Evolutionary conservation across 2,888 invertebrate genomes (phyloP).

Genomic region (Timema podura): DNA sequence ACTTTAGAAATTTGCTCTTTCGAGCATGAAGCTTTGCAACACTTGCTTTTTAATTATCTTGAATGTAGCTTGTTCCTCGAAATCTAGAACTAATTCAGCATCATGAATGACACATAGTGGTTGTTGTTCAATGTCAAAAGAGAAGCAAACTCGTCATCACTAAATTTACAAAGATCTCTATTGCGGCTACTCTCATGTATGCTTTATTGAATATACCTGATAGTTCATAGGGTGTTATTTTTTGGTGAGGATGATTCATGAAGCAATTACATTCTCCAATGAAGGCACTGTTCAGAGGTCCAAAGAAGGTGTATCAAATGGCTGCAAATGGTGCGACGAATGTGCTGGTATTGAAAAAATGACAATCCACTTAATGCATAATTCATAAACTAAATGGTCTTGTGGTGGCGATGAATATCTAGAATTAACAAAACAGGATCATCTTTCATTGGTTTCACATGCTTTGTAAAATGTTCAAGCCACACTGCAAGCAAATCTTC

Average conservation of each 20-base stretch:
- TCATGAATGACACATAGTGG: too few species aligned
- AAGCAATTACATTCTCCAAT: constrained; percentile 17
- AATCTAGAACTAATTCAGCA: background rate
- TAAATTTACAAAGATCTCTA: constrained; percentile 7
- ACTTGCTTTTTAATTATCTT: background rate
- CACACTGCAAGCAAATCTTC: constrained; percentile 20
- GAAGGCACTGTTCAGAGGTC: constrained; percentile 25
- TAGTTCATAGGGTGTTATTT: constrained; percentile 15
- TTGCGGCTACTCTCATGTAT: constrained; percentile 18
- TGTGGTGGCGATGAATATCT: constrained; percentile 27
- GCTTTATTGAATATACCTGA: background rate
- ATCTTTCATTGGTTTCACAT: background rate
- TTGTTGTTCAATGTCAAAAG: background rate
- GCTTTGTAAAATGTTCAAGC: constrained; percentile 23
- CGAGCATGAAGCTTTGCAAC: background rate
- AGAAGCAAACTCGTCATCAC: background rate
- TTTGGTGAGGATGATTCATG: constrained; percentile 18
- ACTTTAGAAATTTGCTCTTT: background rate
- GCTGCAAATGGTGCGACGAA: constrained; percentile 25
- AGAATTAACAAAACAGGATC: constrained; percentile 24
- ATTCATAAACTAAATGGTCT: constrained; percentile 15
- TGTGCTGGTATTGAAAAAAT: constrained; percentile 28
- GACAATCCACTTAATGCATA: constrained; percentile 23
- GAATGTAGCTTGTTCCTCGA: background rate
- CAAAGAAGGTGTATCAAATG: constrained; percentile 26